Conservation (phyloP, 2,113 vertebrate species). For the Anhinga rufa region DNA sequence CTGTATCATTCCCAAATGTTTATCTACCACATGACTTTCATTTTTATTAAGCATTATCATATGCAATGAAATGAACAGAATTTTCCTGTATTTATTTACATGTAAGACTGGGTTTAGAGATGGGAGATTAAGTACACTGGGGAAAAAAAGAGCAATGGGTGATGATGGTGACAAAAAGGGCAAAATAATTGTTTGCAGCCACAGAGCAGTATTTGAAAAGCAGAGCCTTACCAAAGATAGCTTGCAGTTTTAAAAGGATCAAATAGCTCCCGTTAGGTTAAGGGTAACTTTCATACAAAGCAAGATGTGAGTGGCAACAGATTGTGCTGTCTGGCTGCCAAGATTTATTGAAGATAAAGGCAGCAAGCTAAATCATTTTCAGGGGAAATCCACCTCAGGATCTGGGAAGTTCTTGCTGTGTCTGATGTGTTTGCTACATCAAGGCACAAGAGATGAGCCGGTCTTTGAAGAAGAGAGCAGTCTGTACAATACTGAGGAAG, state of each 20-base stretch:
- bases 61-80: not conserved
- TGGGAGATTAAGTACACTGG: not conserved
- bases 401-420: slow-evolving; percentile 4
- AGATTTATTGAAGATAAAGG: slow-evolving; percentile 47
- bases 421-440: not conserved
- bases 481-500: not conserved
- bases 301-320: not conserved
- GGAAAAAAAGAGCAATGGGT: not conserved
- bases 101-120: not conserved
- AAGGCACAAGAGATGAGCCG: not conserved
- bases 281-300: slow-evolving; percentile 37
- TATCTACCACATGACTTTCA: not conserved
- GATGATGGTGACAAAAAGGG: not conserved
- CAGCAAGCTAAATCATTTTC: slow-evolving; percentile 5
- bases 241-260: slow-evolving; percentile 23
- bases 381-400: slow-evolving; percentile 10
- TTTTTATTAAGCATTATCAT: not conserved
- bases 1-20: not conserved
- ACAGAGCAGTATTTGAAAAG: not conserved
- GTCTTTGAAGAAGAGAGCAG: not conserved
- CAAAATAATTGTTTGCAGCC: not conserved
- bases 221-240: not conserved
- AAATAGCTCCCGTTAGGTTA: slow-evolving; percentile 11
- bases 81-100: not conserved
- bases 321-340: slow-evolving; percentile 20